Percentiles rank a stretch among this genome's conserved stretches.
phyloP scores from a whole-genome alignment of 2,888 invertebrate species.

The Trichacis sp. region DNA sequence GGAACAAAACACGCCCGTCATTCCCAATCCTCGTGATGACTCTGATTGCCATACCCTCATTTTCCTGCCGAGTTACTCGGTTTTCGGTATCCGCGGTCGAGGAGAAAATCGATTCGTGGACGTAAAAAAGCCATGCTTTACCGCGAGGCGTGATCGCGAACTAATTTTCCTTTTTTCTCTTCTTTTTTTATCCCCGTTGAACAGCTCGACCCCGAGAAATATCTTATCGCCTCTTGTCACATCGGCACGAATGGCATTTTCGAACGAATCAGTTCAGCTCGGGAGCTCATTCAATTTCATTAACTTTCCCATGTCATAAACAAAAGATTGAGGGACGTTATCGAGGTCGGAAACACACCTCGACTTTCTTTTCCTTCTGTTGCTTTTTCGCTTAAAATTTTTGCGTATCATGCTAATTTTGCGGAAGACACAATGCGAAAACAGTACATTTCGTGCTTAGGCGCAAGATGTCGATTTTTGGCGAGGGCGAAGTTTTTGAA shows the following conservation, averaged over 20 bases:
- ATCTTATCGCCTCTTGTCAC: not conserved
- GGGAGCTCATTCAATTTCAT: not conserved
- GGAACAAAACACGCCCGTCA: too few species aligned
- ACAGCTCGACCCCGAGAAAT: not conserved
- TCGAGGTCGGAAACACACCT: not conserved
- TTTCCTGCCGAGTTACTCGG: not conserved
- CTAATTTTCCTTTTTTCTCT: not conserved
- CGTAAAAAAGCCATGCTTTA: not conserved
- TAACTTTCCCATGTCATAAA: not conserved
- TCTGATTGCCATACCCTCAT: not conserved
- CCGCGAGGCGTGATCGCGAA: too few species aligned
- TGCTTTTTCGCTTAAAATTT: too few species aligned
- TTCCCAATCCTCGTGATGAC: constrained; percentile 9
- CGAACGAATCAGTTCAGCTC: not conserved
- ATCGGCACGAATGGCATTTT: not conserved
- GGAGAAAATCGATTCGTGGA: not conserved
- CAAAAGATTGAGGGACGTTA: not conserved
- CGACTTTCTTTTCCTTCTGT: not conserved
- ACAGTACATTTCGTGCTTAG: too few species aligned
- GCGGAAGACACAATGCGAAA: too few species aligned
- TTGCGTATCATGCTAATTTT: too few species aligned
- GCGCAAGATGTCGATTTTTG: too few species aligned
- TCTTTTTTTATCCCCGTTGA: not conserved
- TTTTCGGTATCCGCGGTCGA: not conserved
- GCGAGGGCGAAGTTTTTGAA: too few species aligned